phyloP scores from a whole-genome alignment of 1,140 invertebrate species.

The Plectrocnemia conspersa region DNA sequence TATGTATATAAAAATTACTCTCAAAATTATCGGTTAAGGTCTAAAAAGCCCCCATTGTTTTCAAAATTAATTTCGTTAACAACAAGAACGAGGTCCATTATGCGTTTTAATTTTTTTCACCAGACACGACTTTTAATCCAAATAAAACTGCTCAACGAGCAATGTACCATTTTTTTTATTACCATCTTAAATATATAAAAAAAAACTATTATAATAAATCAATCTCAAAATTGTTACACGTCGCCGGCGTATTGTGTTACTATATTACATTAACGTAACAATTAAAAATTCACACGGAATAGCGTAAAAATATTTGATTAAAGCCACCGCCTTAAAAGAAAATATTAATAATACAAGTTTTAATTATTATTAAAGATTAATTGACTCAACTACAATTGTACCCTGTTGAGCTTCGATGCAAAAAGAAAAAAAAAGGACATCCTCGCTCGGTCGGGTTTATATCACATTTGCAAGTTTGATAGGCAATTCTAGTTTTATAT shows the following conservation, averaged over 20 bases:
- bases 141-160: conserved; percentile 9
- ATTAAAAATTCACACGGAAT: not conserved
- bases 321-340: not conserved
- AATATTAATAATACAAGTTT: conserved; percentile 10
- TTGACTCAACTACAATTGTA: too few species aligned
- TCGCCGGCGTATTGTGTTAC: not conserved
- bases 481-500: too few species aligned
- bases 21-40: conserved; percentile 11
- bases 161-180: not conserved
- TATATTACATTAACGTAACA: not conserved
- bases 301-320: not conserved
- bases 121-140: not conserved
- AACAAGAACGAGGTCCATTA: conserved; percentile 16
- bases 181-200: not conserved
- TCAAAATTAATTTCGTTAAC: conserved; percentile 18
- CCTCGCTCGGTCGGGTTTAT: not conserved
- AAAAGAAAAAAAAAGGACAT: too few species aligned
- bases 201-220: not conserved
- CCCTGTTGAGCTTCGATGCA: too few species aligned
- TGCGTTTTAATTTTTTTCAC: conserved; percentile 17
- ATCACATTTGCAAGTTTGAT: not conserved
- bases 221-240: too few species aligned
- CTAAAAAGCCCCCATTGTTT: conserved; percentile 17
- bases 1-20: too few species aligned
- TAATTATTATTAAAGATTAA: conserved; percentile 16